Percentiles rank a stretch among this genome's conserved stretches.
Evolutionary conservation across 92 coral and sea anemone species (phyloP).

Genomic region (Muricea muricata): DNA sequence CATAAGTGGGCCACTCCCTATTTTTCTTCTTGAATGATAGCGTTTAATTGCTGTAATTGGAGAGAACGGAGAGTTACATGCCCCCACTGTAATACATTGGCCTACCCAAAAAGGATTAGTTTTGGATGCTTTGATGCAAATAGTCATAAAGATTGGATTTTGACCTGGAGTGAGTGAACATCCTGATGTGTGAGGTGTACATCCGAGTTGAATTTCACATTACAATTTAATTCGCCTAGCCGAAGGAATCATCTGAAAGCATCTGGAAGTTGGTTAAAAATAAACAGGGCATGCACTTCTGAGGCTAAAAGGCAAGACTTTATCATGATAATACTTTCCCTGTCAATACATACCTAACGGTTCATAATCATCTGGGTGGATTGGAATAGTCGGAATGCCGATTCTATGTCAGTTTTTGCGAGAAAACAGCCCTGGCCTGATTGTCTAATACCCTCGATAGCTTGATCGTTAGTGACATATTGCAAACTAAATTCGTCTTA

Average conservation of each 20-base stretch:
- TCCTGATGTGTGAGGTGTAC: not conserved
- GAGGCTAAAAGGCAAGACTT: constrained; percentile 61
- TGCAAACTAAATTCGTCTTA: constrained; percentile 56
- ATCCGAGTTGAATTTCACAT: not conserved
- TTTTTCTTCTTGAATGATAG: not conserved
- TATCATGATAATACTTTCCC: constrained; percentile 56
- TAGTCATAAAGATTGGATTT: not conserved
- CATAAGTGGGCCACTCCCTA: not conserved
- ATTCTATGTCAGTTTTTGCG: constrained; percentile 63
- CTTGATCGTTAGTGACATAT: constrained; percentile 61
- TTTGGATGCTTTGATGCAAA: constrained; percentile 34
- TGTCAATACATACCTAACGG: constrained; percentile 62
- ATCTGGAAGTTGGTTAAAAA: constrained; percentile 46
- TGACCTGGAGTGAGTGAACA: not conserved
- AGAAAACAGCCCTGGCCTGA: constrained; percentile 42
- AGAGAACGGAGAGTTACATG: constrained; percentile 18
- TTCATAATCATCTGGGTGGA: constrained; percentile 55
- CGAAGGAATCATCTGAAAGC: constrained; percentile 26
- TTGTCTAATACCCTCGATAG: constrained; percentile 31
- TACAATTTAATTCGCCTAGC: not conserved
- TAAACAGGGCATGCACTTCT: constrained; percentile 55
- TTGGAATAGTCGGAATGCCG: constrained; percentile 59
- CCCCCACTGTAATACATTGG: not conserved
- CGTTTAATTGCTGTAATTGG: constrained; percentile 34
- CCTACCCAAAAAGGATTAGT: constrained; percentile 42